phyloP scores from a whole-genome alignment of 2,888 invertebrate genomes.

The Stegophylla sp. region DNA sequence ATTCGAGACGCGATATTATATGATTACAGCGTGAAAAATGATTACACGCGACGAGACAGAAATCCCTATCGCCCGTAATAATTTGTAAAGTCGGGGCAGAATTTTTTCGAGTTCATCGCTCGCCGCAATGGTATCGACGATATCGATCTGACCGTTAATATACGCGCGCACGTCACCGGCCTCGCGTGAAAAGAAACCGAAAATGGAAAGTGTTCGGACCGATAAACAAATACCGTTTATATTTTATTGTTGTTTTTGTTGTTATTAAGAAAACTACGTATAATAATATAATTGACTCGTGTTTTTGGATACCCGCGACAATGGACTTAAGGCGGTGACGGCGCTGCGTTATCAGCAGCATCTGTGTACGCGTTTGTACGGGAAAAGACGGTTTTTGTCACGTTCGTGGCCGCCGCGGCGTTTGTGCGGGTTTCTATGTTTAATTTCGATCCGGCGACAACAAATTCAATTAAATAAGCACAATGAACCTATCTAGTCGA shows the following conservation, averaged over 20 bases:
- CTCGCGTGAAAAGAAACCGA: slow-evolving; percentile 1
- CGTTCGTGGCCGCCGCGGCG: not conserved
- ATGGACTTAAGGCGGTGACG: not conserved
- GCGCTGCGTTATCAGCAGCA: slow-evolving; percentile 15
- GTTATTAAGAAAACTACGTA: not conserved
- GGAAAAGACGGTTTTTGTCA: slow-evolving; percentile 22
- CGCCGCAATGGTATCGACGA: not conserved
- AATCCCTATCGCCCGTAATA: too few relatives aligned
- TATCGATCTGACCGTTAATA: slow-evolving; percentile 11
- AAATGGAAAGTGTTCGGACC: slow-evolving; percentile 26
- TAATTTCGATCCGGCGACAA: slow-evolving; percentile 40
- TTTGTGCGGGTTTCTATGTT: not conserved
- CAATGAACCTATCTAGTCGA: slow-evolving; percentile 40
- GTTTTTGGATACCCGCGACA: slow-evolving; percentile 16
- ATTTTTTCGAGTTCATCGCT: too few relatives aligned
- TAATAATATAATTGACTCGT: not conserved
- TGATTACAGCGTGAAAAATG: too few relatives aligned
- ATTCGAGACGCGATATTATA: too few relatives aligned
- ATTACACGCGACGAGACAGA: too few relatives aligned
- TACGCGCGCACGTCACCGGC: too few relatives aligned
- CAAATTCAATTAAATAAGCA: slow-evolving; percentile 53
- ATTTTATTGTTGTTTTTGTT: not conserved
- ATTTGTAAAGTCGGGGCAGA: too few relatives aligned
- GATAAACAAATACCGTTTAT: not conserved
- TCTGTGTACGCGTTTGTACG: slow-evolving; percentile 11